Percentiles rank a stretch among this genome's conserved stretches.
phyloP scores from a whole-genome alignment of 2,113 vertebrate genomes.

The Lynx canadensis region DNA sequence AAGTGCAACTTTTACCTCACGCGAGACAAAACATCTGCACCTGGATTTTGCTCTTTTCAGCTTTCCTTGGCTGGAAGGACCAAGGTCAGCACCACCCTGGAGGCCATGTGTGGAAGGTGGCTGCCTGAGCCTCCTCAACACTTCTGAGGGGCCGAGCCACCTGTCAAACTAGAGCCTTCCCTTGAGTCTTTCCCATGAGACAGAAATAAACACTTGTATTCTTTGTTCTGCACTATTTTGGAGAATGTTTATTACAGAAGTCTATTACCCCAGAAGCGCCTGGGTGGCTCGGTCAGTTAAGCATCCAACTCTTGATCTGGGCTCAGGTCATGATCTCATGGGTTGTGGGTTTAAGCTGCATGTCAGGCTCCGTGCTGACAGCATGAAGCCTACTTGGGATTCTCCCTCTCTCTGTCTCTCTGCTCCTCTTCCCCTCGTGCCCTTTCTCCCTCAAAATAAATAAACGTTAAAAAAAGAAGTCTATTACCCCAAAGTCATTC shows the following conservation, averaged over 20 bases:
- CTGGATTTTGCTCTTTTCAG: not conserved
- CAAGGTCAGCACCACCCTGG: not conserved
- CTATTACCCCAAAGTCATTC: not conserved
- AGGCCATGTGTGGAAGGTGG: not conserved
- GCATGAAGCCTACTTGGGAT: too few relatives aligned
- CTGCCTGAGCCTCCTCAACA: not conserved
- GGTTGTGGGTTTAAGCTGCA: too few relatives aligned
- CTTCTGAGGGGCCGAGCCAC: not conserved
- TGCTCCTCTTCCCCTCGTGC: too few relatives aligned
- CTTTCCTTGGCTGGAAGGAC: not conserved
- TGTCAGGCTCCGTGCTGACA: too few relatives aligned
- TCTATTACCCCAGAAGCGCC: too few relatives aligned
- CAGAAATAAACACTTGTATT: not conserved
- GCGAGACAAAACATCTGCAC: not conserved
- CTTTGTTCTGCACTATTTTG: not conserved
- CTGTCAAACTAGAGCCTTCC: not conserved
- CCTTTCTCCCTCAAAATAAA: too few relatives aligned
- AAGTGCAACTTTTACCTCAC: not conserved
- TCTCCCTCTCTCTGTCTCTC: too few relatives aligned
- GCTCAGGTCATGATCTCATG: too few relatives aligned
- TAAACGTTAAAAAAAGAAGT: not conserved
- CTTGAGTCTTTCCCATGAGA: too few relatives aligned
- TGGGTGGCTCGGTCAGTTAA: too few relatives aligned
- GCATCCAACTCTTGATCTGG: too few relatives aligned
- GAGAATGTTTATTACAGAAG: not conserved